A percentile compares a stretch with the other conserved stretches of the same genome.
Evolutionary conservation across 1,140 invertebrate genomes (phyloP).

Genomic region (Aphaenogaster ashmeadi): DNA sequence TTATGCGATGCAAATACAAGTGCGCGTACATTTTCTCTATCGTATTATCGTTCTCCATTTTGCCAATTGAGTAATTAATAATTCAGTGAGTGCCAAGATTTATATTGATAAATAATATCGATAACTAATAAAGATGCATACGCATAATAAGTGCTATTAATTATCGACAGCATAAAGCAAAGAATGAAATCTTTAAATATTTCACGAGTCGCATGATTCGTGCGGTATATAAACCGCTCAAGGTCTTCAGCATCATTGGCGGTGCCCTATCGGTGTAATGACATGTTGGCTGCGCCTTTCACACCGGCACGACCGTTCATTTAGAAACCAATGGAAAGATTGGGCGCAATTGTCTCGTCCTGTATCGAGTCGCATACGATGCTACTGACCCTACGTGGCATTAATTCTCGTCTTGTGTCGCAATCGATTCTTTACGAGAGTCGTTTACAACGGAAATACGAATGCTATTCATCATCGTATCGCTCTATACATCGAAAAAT

Average conservation of each 20-base stretch:
- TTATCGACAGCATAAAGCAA: background rate
- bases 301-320: constrained; percentile 71
- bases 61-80: background rate
- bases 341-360: constrained; percentile 83
- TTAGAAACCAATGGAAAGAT: constrained; percentile 82
- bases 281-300: constrained; percentile 66
- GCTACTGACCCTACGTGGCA: constrained; percentile 70
- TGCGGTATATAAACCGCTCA: constrained; percentile 52
- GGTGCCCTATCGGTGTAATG: constrained; percentile 43
- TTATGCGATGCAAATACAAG: background rate
- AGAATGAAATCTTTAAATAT: background rate
- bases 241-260: constrained; percentile 55
- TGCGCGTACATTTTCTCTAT: background rate
- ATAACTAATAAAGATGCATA: background rate
- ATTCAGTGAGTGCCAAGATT: background rate
- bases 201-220: background rate
- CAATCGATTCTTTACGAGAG: constrained; percentile 37
- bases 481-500: background rate
- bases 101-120: background rate
- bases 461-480: background rate
- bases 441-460: background rate
- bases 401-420: constrained; percentile 58
- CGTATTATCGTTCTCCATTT: background rate
- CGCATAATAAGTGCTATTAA: background rate
- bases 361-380: constrained; percentile 75